Percentiles rank a stretch among this genome's conserved stretches.
These are phyloP conservation scores for Spermophilus dauricus DNA, from an alignment of 2,113 vertebrate species.

Conservation along the genomic window DNA sequence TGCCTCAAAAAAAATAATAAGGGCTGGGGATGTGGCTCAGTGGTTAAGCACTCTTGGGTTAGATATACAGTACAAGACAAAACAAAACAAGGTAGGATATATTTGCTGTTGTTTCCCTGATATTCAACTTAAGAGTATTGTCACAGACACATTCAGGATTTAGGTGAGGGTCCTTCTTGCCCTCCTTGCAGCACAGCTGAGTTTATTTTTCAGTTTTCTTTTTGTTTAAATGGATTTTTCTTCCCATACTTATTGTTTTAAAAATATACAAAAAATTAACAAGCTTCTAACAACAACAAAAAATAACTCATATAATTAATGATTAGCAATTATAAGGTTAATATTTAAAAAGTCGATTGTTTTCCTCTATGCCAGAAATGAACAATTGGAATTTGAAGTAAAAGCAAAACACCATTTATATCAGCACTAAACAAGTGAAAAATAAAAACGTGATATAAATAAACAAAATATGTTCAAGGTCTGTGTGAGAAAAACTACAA, in stretches of 20 bases:
- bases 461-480: neutral
- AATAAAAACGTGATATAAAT: conserved; percentile 3
- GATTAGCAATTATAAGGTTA: neutral
- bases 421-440: neutral
- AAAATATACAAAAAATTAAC: neutral
- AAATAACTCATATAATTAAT: neutral
- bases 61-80: too few species aligned
- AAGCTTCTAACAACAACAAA: neutral
- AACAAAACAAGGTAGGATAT: too few species aligned
- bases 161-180: neutral
- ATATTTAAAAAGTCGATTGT: neutral
- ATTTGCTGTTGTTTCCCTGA: neutral
- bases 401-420: neutral
- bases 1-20: too few species aligned
- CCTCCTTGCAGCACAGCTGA: neutral
- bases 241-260: neutral
- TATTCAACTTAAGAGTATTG: neutral
- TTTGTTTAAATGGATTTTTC: neutral
- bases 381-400: conserved; percentile 21
- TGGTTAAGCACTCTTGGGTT: too few species aligned
- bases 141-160: neutral
- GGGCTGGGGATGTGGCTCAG: too few species aligned
- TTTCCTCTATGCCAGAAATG: neutral
- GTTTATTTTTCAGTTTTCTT: neutral
- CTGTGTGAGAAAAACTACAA: neutral